A percentile compares a stretch with the other conserved stretches of the same genome.
Evolutionary conservation across 2,888 invertebrate species (phyloP).

Genomic region (Oxycera nigricornis): DNA sequence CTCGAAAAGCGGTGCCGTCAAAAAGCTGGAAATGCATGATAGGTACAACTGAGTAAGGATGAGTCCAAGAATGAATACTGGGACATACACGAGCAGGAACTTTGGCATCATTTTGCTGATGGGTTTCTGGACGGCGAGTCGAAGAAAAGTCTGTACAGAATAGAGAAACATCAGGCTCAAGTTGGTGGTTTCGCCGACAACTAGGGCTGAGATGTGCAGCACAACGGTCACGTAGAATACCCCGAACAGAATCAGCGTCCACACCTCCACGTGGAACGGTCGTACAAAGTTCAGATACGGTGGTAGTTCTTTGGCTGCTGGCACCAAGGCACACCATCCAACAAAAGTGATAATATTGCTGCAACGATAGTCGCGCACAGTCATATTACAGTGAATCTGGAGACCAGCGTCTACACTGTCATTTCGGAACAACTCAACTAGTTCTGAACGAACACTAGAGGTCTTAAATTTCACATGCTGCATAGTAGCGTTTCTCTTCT

Average conservation of each 20-base stretch:
- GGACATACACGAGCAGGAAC: neutral
- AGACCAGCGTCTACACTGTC: neutral
- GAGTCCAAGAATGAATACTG: conserved; percentile 12
- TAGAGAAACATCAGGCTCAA: neutral
- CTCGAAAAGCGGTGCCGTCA: neutral
- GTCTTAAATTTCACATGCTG: neutral
- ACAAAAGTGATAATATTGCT: neutral
- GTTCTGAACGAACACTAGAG: neutral
- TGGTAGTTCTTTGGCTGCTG: neutral
- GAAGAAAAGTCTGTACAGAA: neutral
- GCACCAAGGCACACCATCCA: conserved; percentile 23
- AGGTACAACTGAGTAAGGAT: conserved; percentile 1
- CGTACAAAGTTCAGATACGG: neutral
- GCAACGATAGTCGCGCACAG: neutral
- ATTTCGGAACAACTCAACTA: neutral
- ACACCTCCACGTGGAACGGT: conserved; percentile 2
- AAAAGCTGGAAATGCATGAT: conserved; percentile 1
- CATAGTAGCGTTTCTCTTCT: conserved; percentile 2
- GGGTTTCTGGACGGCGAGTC: neutral
- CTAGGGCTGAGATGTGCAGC: neutral
- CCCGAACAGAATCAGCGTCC: neutral
- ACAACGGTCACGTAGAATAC: neutral
- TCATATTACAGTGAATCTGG: neutral
- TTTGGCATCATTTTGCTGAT: neutral
- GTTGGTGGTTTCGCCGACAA: neutral